phyloP scores from a whole-genome alignment of 2,797 vertebrate genomes.

The Eleutherodactylus coqui region DNA sequence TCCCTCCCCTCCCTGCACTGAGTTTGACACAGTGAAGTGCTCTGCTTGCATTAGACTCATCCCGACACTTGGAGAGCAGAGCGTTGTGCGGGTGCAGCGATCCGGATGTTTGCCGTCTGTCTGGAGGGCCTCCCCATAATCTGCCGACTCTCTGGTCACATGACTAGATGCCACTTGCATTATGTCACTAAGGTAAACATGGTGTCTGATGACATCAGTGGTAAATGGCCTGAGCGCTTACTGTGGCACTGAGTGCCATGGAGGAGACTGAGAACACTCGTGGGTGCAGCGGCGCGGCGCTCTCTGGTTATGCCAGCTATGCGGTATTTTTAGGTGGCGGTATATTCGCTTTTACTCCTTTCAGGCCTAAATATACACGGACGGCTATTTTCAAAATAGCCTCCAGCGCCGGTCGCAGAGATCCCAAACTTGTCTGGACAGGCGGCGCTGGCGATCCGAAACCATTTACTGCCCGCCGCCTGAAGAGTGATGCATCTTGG shows the following conservation, averaged over 20 bases:
- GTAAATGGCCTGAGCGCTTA: not conserved
- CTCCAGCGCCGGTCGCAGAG: not conserved
- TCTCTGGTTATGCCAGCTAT: not conserved
- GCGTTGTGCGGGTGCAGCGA: not conserved
- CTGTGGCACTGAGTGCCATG: not conserved
- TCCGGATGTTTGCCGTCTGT: not conserved
- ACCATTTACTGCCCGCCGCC: not conserved
- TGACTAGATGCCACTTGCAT: not conserved
- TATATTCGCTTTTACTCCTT: slow-evolving; percentile 9
- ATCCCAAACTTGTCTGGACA: not conserved
- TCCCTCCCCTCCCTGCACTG: no score
- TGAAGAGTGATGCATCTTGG: not conserved
- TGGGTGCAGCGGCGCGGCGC: not conserved
- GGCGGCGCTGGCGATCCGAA: not conserved
- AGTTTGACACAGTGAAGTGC: no score
- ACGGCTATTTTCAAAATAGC: slow-evolving; percentile 17
- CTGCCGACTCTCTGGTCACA: not conserved
- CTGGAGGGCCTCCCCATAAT: not conserved
- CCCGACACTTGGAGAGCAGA: not conserved
- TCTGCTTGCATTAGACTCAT: not conserved
- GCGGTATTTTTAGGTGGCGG: slow-evolving; percentile 6
- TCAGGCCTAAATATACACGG: slow-evolving; percentile 37
- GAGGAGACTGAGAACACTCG: not conserved
- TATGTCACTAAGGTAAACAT: not conserved
- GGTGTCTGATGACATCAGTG: not conserved